Conservation (phyloP, 2,797 vertebrate species). For the Eptatretus atami region DNA sequence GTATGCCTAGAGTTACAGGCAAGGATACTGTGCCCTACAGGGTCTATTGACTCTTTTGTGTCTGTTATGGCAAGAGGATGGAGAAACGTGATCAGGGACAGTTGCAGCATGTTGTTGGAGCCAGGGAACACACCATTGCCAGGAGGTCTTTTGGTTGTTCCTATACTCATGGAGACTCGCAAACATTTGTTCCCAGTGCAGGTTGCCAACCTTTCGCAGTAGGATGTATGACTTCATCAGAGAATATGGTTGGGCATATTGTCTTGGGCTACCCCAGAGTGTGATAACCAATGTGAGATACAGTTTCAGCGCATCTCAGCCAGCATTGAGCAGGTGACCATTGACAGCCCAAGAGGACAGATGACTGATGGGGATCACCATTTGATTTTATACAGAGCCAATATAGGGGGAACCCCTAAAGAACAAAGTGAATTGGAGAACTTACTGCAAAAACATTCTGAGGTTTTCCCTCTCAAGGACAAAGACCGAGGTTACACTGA, state of each 20-base stretch:
- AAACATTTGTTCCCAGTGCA: conserved; percentile 2
- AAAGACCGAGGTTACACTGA: conserved; percentile 6
- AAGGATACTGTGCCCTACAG: too few species aligned
- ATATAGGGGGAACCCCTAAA: not conserved
- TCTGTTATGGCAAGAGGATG: conserved; percentile 4
- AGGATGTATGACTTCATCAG: too few species aligned
- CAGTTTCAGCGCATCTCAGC: not conserved
- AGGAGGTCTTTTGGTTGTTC: not conserved
- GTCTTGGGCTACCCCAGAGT: not conserved
- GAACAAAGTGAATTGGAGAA: not conserved
- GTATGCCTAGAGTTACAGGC: too few species aligned
- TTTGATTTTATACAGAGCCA: not conserved
- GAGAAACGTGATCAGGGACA: not conserved
- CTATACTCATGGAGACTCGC: not conserved
- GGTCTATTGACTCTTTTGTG: too few species aligned
- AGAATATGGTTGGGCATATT: too few species aligned
- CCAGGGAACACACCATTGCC: not conserved
- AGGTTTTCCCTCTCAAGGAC: not conserved
- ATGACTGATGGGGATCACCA: not conserved
- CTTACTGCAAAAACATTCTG: conserved; percentile 1
- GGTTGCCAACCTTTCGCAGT: not conserved
- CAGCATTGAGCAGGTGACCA: not conserved
- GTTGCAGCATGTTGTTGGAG: conserved; percentile 2
- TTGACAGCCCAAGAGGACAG: conserved; percentile 1
- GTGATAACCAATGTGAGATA: not conserved